These are phyloP conservation scores for Cephalopterus ornatus DNA, from an alignment of 2,113 vertebrate species.

Conservation along the genomic window DNA sequence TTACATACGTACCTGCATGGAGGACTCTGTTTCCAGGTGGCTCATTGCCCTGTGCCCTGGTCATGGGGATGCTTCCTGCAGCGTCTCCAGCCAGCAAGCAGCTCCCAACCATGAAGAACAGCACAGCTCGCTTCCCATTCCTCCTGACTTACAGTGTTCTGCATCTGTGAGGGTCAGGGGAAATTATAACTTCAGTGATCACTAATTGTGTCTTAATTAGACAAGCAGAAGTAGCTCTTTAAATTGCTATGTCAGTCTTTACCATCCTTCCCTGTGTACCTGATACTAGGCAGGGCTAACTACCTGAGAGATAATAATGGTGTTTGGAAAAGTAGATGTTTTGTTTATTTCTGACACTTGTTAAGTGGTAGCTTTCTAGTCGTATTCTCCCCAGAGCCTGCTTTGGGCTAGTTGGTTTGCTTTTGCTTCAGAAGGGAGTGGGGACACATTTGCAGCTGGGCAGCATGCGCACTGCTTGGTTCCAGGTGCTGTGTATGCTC, in stretches of 20 bases:
- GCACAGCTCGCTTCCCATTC: not conserved
- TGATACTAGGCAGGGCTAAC: not conserved
- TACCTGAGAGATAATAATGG: not conserved
- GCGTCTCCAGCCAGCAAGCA: rapidly evolving
- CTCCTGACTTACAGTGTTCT: not conserved
- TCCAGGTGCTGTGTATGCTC: not conserved
- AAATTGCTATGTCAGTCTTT: not conserved
- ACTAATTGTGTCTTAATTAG: not conserved
- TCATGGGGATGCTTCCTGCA: not conserved
- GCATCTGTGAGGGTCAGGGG: not conserved
- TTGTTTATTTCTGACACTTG: not conserved
- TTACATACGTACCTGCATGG: rapidly evolving
- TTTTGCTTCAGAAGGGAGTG: not conserved
- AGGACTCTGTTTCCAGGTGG: not conserved
- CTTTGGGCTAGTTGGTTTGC: not conserved
- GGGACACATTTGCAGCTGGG: not conserved
- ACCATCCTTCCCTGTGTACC: not conserved
- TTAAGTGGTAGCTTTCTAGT: not conserved
- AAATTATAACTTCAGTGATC: not conserved
- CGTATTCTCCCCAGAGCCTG: not conserved
- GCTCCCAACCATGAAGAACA: not conserved
- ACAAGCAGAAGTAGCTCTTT: not conserved
- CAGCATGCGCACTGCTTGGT: not conserved
- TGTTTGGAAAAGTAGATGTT: not conserved
- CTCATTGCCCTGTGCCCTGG: not conserved